These are phyloP conservation scores for Drosophila anceps DNA, from an alignment of 2,888 invertebrate species.

Conservation along the genomic window DNA sequence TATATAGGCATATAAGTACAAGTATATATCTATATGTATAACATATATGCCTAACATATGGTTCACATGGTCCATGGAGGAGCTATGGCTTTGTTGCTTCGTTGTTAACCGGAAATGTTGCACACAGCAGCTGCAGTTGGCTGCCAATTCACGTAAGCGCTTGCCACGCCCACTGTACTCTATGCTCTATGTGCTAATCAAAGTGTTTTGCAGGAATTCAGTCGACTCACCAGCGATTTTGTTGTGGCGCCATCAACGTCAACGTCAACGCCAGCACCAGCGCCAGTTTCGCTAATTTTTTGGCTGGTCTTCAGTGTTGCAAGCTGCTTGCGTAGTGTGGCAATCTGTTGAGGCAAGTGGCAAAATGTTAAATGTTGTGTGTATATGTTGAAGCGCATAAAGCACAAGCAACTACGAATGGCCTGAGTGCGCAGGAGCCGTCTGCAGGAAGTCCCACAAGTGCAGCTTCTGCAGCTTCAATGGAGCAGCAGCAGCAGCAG, in stretches of 20 bases:
- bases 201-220: constrained; percentile 20
- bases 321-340: constrained; percentile 84
- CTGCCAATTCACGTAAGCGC: constrained; percentile 4
- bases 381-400: neutral
- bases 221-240: constrained; percentile 79
- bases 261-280: constrained; percentile 5
- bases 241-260: constrained; percentile 21
- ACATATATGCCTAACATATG: constrained; percentile 1
- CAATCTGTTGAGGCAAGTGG: constrained; percentile 78
- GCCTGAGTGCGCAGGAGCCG: constrained; percentile 14
- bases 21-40: neutral
- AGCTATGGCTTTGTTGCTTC: neutral
- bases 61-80: constrained; percentile 22
- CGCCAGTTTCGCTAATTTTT: constrained; percentile 68
- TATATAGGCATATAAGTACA: neutral
- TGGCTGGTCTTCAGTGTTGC: constrained; percentile 75
- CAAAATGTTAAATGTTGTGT: constrained; percentile 16
- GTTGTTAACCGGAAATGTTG: constrained; percentile 12
- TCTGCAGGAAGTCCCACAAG: constrained; percentile 40
- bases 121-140: constrained; percentile 4
- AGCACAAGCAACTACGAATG: neutral
- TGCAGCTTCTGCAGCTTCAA: constrained; percentile 27
- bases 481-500: neutral
- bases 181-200: constrained; percentile 27
- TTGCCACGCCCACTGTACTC: constrained; percentile 21